Conservation (phyloP, 2,113 vertebrate genomes). For the Monarcha castaneiventris region DNA sequence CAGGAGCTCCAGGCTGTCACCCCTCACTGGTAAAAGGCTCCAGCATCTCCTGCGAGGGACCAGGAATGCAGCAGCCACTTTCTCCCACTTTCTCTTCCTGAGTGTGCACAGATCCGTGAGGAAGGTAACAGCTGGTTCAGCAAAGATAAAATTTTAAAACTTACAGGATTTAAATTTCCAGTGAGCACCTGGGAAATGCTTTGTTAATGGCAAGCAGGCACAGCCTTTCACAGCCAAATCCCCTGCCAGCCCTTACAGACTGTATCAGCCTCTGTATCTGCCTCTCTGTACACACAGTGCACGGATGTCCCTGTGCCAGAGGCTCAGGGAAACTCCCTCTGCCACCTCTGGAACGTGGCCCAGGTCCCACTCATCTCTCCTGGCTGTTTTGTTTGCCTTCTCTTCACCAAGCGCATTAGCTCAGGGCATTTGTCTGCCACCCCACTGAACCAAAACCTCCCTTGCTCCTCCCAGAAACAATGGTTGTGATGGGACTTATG, state of each 20-base stretch:
- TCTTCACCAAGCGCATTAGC: background rate
- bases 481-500: background rate
- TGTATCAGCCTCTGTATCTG: background rate
- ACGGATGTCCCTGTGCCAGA: background rate
- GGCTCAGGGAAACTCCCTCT: background rate
- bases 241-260: background rate
- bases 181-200: background rate
- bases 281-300: background rate
- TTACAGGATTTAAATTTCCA: background rate
- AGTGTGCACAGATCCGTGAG: background rate
- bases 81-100: background rate
- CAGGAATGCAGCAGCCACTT: fast-evolving
- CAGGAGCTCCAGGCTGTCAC: background rate
- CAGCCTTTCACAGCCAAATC: background rate
- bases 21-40: background rate
- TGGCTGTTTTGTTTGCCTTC: background rate
- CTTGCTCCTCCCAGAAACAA: background rate
- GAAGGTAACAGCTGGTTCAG: background rate
- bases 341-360: background rate
- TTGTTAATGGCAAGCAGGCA: background rate
- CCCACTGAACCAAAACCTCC: constrained; percentile 2
- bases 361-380: background rate
- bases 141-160: background rate
- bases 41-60: background rate
- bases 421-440: background rate